These are phyloP conservation scores for Origma solitaria DNA, from an alignment of 2,113 vertebrate species.

Conservation along the genomic window DNA sequence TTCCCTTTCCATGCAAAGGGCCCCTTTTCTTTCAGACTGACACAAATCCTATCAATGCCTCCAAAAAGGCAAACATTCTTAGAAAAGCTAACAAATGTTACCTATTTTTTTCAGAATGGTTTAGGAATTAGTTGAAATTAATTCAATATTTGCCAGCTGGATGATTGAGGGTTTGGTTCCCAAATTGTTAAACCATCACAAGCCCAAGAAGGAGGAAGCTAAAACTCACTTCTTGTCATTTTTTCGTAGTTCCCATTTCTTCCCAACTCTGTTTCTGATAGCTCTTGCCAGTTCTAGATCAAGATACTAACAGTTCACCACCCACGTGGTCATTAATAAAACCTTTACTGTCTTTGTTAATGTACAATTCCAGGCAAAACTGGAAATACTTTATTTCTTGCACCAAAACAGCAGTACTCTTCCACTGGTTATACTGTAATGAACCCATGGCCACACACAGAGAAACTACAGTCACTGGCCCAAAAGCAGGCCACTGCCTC, in stretches of 20 bases:
- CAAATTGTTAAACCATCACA: neutral
- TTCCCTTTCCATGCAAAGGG: neutral
- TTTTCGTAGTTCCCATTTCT: neutral
- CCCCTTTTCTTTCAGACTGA: neutral
- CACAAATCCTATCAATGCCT: neutral
- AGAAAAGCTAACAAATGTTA: neutral
- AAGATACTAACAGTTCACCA: neutral
- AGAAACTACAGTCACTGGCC: neutral
- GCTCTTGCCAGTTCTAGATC: neutral
- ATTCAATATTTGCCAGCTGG: neutral
- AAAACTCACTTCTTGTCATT: neutral
- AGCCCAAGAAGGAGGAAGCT: neutral
- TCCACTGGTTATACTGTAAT: neutral
- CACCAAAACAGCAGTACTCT: neutral
- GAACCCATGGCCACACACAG: neutral
- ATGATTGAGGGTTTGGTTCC: neutral
- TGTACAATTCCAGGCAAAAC: neutral
- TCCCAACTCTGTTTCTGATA: neutral
- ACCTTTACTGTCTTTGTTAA: neutral
- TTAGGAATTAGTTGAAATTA: neutral
- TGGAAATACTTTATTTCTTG: neutral
- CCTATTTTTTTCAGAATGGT: neutral
- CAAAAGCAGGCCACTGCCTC: neutral
- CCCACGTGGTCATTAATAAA: neutral
- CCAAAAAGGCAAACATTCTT: neutral